Base-by-base conservation (phyloP, 2,113 vertebrate genomes). In the Propithecus coquereli region DNA sequence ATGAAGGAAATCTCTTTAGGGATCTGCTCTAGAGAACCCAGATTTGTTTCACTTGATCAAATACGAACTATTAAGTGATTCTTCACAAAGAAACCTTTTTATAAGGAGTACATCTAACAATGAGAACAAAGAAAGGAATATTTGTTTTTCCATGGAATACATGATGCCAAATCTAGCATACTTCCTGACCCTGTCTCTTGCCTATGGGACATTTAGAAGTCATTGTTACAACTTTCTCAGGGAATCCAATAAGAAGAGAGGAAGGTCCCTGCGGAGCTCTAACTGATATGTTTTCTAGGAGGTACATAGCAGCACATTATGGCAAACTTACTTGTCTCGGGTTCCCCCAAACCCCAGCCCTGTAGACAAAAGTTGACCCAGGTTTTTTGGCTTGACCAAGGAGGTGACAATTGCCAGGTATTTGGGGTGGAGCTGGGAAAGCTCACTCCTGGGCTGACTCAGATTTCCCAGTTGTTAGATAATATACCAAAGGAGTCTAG, bases 41-140 rank as follows among this genome's bases (percentile, higher is more conserved):
- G 79, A 87, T 94, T 89, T 97, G 50, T 93, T 81, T 94, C 0
- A 0, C 37, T 95, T 91, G 87, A 93, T 87, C 71, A 89, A 90
- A 87, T 88, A 88, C 66, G 77, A 90, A 90, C 27, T 34, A 66
- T 63, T 90, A 95, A 90, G 45, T 90, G 68, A 50, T 77, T 96
- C 40, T 94, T 96, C 57, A 85, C 30, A 66, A 84, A 96, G n/a
- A 92, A 82, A 52, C 7, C 57, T 94, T 93, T 87, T 82, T 52
- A 63, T 54, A 95, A 95, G 79, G 25, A 68, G 68, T 87, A 54
- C 6, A 45, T 96, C 95, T 89, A 70, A 91, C 91, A 91, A 17
- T 40, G 27, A 95, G 87, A 87, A 66, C 27, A 91, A 92, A 97
- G 57, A 92, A 92, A 87, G 84, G 14, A 47, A 5, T 93, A 70